Conservation (phyloP, 2,888 invertebrate species). For the Taphrorychus bicolor region DNA sequence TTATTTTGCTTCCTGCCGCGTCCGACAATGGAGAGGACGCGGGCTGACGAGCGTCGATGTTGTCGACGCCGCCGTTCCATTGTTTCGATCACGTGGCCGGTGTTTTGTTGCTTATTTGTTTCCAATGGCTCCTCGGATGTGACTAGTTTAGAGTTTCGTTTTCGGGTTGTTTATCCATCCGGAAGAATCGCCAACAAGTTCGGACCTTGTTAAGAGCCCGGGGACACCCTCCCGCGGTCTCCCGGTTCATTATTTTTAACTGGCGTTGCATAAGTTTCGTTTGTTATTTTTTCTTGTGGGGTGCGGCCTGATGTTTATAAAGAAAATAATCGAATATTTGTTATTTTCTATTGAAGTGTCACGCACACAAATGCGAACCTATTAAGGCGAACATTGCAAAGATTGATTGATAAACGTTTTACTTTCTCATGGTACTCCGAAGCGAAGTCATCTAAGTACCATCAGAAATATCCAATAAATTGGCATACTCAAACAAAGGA, state of each 20-base stretch:
- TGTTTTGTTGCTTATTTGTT: constrained; percentile 52
- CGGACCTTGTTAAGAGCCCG: constrained; percentile 28
- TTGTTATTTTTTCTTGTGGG: constrained; percentile 18
- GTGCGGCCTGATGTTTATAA: not conserved
- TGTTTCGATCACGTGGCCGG: constrained; percentile 50
- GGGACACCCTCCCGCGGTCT: constrained; percentile 13
- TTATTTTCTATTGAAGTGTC: too few species aligned
- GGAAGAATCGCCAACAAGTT: constrained; percentile 23
- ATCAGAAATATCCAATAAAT: not conserved
- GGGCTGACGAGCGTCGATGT: constrained; percentile 46
- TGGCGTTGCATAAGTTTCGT: constrained; percentile 9
- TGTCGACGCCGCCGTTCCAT: constrained; percentile 49
- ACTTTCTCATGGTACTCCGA: too few species aligned
- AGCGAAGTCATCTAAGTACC: not conserved
- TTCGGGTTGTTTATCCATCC: constrained; percentile 36
- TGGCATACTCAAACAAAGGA: constrained; percentile 44
- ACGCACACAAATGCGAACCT: too few species aligned
- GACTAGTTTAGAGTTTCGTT: constrained; percentile 31
- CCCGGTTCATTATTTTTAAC: constrained; percentile 21
- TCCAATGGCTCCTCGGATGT: constrained; percentile 42
- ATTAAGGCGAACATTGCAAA: too few species aligned
- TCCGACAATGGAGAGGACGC: constrained; percentile 26
- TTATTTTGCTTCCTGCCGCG: constrained; percentile 48
- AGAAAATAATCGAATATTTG: not conserved
- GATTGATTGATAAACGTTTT: too few species aligned